Evolutionary conservation across 2,888 invertebrate genomes (phyloP).

Genomic region (Volucella zonaria): DNA sequence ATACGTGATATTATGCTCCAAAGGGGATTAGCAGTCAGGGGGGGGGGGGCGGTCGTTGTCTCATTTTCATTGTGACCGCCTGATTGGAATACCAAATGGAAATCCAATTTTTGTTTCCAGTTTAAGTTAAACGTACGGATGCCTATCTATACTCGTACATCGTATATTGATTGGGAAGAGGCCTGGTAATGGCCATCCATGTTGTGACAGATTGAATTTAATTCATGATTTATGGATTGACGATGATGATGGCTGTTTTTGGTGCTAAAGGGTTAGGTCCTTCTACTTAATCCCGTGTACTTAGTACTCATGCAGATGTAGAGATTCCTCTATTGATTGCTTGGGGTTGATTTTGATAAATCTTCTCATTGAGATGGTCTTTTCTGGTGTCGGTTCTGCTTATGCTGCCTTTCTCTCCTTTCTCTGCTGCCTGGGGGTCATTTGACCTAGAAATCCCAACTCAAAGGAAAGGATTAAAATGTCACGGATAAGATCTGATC

Average conservation of each 20-base stretch:
- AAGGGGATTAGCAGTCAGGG: slow-evolving; percentile 9
- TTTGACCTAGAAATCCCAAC: slow-evolving; percentile 34
- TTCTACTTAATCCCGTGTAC: slow-evolving; percentile 16
- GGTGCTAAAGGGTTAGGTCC: slow-evolving; percentile 25
- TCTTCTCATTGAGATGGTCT: slow-evolving; percentile 4
- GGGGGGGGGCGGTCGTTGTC: not conserved
- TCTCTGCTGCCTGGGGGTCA: not conserved
- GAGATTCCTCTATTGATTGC: slow-evolving; percentile 25
- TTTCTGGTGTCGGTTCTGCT: too few species aligned
- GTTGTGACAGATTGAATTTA: slow-evolving; percentile 70
- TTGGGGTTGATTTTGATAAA: slow-evolving; percentile 42
- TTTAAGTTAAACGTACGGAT: not conserved
- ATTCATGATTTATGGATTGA: slow-evolving; percentile 58
- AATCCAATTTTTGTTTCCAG: slow-evolving; percentile 35
- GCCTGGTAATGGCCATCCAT: slow-evolving; percentile 46
- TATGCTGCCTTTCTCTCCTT: too few species aligned
- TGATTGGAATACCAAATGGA: slow-evolving; percentile 70
- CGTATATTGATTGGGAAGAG: too few species aligned
- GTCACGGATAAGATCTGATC: slow-evolving; percentile 51
- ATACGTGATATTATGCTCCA: slow-evolving; percentile 68
- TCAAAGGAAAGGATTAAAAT: slow-evolving; percentile 58
- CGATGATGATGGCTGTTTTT: not conserved
- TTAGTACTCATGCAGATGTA: not conserved
- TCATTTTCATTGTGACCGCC: slow-evolving; percentile 43
- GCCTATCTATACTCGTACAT: too few species aligned